These are phyloP conservation scores for Cephalotes varians DNA, from an alignment of 2,888 invertebrate genomes.

Conservation along the genomic window DNA sequence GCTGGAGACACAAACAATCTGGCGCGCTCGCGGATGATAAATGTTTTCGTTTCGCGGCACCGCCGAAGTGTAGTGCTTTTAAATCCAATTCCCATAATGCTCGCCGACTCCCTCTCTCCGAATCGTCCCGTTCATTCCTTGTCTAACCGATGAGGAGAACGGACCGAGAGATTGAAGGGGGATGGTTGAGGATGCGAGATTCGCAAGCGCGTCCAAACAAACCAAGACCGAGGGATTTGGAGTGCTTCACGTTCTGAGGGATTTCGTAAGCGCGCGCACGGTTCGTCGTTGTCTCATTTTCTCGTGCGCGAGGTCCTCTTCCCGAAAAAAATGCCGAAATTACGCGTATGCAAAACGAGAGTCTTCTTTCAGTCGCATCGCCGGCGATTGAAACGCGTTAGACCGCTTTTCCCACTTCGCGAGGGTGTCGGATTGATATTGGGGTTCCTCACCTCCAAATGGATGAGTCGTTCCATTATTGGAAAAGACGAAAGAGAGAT, in stretches of 20 bases:
- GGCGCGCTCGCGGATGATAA: constrained; percentile 70
- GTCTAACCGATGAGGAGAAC: constrained; percentile 42
- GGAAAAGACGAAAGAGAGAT: constrained; percentile 16
- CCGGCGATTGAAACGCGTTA: constrained; percentile 55
- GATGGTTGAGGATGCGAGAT: constrained; percentile 47
- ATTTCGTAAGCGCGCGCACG: constrained; percentile 57
- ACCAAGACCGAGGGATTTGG: constrained; percentile 70
- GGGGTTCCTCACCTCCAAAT: constrained; percentile 34
- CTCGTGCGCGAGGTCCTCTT: constrained; percentile 33
- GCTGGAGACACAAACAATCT: constrained; percentile 66
- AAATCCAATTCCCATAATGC: constrained; percentile 80
- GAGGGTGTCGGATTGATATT: constrained; percentile 39
- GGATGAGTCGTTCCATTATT: constrained; percentile 42
- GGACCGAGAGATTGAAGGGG: not conserved
- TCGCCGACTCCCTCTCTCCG: constrained; percentile 1
- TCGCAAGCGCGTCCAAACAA: constrained; percentile 76
- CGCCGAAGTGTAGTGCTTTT: constrained; percentile 72
- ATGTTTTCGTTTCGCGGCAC: constrained; percentile 72
- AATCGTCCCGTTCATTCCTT: constrained; percentile 31
- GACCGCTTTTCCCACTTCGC: not conserved
- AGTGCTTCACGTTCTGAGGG: constrained; percentile 65
- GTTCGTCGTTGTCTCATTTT: constrained; percentile 35
- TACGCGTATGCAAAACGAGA: constrained; percentile 62
- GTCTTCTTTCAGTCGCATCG: constrained; percentile 44
- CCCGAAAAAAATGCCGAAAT: constrained; percentile 54